Evolutionary conservation across 2,888 invertebrate genomes (phyloP), one percentile per base, ranked within the genome.

Genomic region (Spilosoma lubricipeda): DNA sequence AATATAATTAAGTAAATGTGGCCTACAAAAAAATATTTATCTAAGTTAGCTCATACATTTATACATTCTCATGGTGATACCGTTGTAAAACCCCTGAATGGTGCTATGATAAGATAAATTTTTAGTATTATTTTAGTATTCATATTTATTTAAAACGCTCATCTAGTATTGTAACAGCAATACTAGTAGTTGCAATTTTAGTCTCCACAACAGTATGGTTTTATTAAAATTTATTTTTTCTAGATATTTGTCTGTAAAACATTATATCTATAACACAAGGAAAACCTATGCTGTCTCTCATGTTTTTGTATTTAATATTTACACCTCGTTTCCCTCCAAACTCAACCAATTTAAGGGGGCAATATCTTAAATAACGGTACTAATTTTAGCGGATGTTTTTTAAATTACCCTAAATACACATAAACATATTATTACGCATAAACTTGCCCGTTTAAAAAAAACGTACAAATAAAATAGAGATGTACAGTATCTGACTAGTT

Each of bases 1-100:
- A 83, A 83, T 68, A 64, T 68, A 45, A 64, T 69, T 36, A 69
- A 30, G 20, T 56, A 77, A 80, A 70, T 52, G 59, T 75, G 42
- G n/a, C 39, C 66, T 74, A 71, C 67, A 71, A 30, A 63, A 72
- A 15, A 66, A 72, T 73, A 65, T 73, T 69, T 70, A 74, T 45
- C 36, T 66, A 75, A 33, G 20, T 15, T 36, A 52, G 7, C 4
- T 69, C 56, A 36, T 69, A 69, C 56, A 39, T 69, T 69, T 36
- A 68, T 36, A 63, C 30, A 27, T 30, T 63, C 30, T 63, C 15
- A 15, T 4, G 18, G 30, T 63, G 30, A 27, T 63, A 30, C 30
- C 59, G 4, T 59, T 27, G 56, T n/a, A 59, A 59, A 59, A n/a
- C 13, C 3, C 4, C 3, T 18, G 52, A 52, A 23, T 23, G 52